Conservation (phyloP, 2,113 vertebrate species). For the Chelonoidis abingdonii region DNA sequence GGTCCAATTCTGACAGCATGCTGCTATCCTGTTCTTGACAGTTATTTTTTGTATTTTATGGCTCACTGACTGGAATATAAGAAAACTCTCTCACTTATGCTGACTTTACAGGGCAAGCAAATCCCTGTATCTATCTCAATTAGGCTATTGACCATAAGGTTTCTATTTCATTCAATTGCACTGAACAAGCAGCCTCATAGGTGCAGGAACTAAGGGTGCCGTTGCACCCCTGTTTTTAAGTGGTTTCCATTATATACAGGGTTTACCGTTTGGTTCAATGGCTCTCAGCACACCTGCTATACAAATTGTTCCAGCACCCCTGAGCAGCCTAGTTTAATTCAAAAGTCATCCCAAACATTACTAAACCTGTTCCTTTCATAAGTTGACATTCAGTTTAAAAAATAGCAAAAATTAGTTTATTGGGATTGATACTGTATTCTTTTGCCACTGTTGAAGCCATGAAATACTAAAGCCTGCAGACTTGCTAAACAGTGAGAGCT, state of each 20-base stretch:
- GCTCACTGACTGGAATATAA: slow-evolving; percentile 51
- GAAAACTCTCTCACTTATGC: slow-evolving; percentile 44
- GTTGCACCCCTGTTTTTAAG: too few relatives aligned
- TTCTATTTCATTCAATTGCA: slow-evolving; percentile 28
- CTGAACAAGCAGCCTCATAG: neutral
- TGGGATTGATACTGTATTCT: neutral
- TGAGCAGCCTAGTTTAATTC: neutral
- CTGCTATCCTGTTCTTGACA: slow-evolving; percentile 39
- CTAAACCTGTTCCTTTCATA: neutral
- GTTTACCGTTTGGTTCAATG: too few relatives aligned
- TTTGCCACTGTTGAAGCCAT: neutral
- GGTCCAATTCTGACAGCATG: slow-evolving; percentile 48
- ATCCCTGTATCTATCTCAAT: slow-evolving; percentile 68
- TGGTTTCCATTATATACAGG: too few relatives aligned
- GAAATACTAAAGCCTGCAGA: neutral
- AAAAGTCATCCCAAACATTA: neutral
- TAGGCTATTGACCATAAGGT: slow-evolving; percentile 33
- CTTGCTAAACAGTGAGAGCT: neutral
- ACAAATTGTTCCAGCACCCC: too few relatives aligned
- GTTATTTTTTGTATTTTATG: slow-evolving; percentile 61
- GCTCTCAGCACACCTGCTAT: too few relatives aligned
- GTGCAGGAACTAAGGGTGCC: too few relatives aligned
- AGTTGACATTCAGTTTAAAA: neutral
- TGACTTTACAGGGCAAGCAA: slow-evolving; percentile 50
- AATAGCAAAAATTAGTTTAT: neutral